A percentile compares a stretch with the other conserved stretches of the same genome.
Conservation (phyloP, 2,113 vertebrate species). For the Psittacara wagleri region DNA sequence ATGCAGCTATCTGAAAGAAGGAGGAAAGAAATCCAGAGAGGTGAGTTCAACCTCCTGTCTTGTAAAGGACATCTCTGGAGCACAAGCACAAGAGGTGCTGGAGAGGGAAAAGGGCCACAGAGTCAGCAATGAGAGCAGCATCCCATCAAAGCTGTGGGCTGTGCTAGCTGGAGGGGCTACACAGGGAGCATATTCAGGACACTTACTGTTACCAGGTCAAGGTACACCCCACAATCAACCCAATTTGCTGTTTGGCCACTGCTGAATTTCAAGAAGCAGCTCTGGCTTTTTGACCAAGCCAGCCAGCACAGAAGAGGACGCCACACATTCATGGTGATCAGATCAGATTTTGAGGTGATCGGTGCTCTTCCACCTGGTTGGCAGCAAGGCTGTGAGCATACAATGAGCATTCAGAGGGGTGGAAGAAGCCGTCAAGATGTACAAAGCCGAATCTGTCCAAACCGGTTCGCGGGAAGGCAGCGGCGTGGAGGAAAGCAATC, state of each 20-base stretch:
- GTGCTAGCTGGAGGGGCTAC: not conserved
- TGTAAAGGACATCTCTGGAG: not conserved
- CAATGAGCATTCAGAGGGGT: not conserved
- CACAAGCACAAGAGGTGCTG: not conserved
- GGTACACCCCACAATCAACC: not conserved
- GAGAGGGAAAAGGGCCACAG: not conserved
- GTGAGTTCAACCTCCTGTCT: not conserved
- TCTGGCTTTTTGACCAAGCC: not conserved
- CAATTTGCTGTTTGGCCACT: not conserved
- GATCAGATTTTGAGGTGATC: rapidly evolving
- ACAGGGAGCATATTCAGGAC: not conserved
- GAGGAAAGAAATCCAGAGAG: not conserved
- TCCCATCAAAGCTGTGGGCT: not conserved
- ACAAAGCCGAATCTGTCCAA: not conserved
- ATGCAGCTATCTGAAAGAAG: not conserved
- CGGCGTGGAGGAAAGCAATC: slow-evolving; percentile 30
- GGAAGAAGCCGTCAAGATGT: not conserved
- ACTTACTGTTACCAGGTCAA: not conserved
- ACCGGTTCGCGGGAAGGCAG: not conserved
- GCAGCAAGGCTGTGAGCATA: not conserved
- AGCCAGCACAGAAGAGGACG: not conserved
- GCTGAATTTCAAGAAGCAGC: not conserved
- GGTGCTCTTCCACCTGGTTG: rapidly evolving
- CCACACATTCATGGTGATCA: rapidly evolving
- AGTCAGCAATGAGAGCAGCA: not conserved